Base-by-base conservation (phyloP, 2,797 vertebrate species). In the Sylvilagus floridanus region DNA sequence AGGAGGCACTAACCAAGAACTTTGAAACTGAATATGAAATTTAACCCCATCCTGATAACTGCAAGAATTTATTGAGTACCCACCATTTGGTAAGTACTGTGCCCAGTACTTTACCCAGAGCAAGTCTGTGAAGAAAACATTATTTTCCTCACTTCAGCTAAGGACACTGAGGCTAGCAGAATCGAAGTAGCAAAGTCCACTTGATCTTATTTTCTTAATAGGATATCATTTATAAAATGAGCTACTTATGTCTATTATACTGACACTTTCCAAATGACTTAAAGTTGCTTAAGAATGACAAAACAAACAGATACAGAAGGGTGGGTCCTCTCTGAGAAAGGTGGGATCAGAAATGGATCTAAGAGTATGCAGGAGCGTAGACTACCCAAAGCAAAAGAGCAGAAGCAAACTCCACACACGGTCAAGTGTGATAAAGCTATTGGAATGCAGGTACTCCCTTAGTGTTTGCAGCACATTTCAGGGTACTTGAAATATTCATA, bases 401-500 rank as follows among this genome's bases (percentile, higher is more conserved):
- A 10, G 91, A 87, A 65, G 65, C 60, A 65, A 69, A 77, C 13
- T 8, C 6, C 47, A 77, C 6, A 65, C 71, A 14, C 50, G n/a
- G 57, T 87, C 26, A 65, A 83, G 35, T 69, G 65, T 50, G 77
- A 93, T 60, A 66, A 52, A 88, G 26, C 47, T 66, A 19, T 77
- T 37, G 21, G 87, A 57, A 62, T 19, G 21, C 14, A 76, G 84
- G 47, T 52, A 1, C 28, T 54, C 62, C 72, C 72, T 73, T 0
- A 65, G 63, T 28, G 35, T 87, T 90, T 78, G 77, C 77, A 52
- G n/a, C 69, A 30, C 63, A 73, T 76, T 95, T 78, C 65, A 88
- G 95, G 63, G 72, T 77, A 72, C 85, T 91, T 71, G 83, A 93
- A 91, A 93, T 93, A 73, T 83, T 73, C 65, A 78, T 50, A 91